Conservation (phyloP, 2,888 invertebrate species). For the Apamea sordens region DNA sequence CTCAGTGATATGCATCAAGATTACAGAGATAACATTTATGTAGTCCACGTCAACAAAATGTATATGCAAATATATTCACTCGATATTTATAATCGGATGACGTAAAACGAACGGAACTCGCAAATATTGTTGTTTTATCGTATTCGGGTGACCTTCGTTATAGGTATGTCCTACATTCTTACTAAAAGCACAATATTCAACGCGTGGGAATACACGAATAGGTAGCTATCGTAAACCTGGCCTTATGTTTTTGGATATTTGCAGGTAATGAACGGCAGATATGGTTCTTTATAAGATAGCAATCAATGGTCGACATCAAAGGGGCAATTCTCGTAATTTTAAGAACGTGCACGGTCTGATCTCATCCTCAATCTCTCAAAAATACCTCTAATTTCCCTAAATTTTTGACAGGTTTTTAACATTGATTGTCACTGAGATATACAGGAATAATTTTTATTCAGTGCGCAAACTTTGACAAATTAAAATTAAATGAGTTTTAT, state of each 20-base stretch:
- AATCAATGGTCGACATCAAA: neutral
- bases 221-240: neutral
- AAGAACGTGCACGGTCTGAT: too few species aligned
- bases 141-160: constrained; percentile 34
- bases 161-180: constrained; percentile 35
- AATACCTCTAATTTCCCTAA: too few species aligned
- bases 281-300: neutral
- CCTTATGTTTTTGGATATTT: neutral
- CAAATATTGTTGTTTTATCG: constrained; percentile 45
- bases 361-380: neutral
- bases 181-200: constrained; percentile 14
- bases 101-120: constrained; percentile 49
- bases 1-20: constrained; percentile 45
- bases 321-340: neutral
- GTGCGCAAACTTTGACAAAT: too few species aligned
- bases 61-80: constrained; percentile 43
- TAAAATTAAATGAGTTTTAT: too few species aligned
- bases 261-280: neutral
- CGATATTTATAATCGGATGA: constrained; percentile 57
- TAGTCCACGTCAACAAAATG: constrained; percentile 41
- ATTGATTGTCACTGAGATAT: too few species aligned
- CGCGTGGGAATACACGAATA: constrained; percentile 14
- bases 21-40: constrained; percentile 42
- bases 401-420: too few species aligned
- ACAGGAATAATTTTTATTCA: too few species aligned